Evolutionary conservation across 92 coral and sea anemone genomes (phyloP).

Genomic region (Heteractis magnifica): DNA sequence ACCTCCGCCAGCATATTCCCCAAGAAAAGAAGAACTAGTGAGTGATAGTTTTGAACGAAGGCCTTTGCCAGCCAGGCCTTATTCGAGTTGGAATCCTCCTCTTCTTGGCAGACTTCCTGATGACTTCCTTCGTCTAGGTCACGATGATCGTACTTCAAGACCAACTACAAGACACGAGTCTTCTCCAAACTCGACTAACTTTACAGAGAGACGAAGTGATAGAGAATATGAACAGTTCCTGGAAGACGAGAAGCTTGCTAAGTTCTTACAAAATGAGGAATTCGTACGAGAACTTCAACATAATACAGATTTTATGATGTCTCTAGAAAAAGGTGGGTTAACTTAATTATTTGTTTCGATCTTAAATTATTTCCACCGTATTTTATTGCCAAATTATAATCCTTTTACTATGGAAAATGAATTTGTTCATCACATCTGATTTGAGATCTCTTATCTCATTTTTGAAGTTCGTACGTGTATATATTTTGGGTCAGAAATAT

Average conservation of each 20-base stretch:
- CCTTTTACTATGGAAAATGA: background rate
- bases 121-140: constrained; percentile 76
- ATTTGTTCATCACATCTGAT: background rate
- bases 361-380: no score
- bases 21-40: constrained; percentile 47
- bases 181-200: constrained; percentile 9
- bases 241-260: constrained; percentile 83
- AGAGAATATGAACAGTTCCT: constrained; percentile 65
- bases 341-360: no score
- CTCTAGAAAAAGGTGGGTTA: constrained; percentile 71
- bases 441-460: background rate
- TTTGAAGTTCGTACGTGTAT: background rate
- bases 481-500: no score
- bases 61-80: constrained; percentile 66
- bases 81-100: constrained; percentile 92
- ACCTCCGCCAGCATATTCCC: constrained; percentile 95
- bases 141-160: constrained; percentile 27
- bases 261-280: constrained; percentile 80
- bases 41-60: constrained; percentile 29
- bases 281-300: constrained; percentile 72
- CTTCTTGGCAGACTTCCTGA: constrained; percentile 85
- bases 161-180: constrained; percentile 3
- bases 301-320: constrained; percentile 71
- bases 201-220: constrained; percentile 35
- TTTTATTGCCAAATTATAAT: no score